Conservation (phyloP, 2,797 vertebrate species). For the Neostethus bicornis region DNA sequence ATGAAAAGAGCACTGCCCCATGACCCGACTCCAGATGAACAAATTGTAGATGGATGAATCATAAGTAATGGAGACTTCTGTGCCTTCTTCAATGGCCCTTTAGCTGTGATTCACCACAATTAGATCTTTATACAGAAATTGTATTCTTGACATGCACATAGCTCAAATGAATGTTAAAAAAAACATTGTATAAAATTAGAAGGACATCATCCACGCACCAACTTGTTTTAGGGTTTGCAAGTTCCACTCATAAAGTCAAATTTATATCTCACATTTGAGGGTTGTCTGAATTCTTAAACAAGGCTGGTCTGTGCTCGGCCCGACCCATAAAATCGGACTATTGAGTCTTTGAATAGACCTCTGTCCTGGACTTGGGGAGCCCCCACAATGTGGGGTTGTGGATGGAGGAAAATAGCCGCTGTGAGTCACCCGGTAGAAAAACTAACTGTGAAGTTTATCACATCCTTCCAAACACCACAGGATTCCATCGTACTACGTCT, state of each 20-base stretch:
- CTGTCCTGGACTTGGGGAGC: constrained; percentile 54
- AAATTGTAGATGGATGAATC: no score
- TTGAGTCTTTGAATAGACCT: constrained; percentile 71
- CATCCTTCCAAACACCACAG: constrained; percentile 23
- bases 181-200: neutral
- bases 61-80: no score
- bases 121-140: neutral
- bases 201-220: neutral
- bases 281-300: constrained; percentile 66
- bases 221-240: constrained; percentile 29
- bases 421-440: constrained; percentile 41
- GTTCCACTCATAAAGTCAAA: constrained; percentile 68
- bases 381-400: constrained; percentile 10
- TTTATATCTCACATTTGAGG: constrained; percentile 58
- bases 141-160: neutral
- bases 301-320: constrained; percentile 64
- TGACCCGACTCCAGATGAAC: no score
- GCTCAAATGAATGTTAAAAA: constrained; percentile 1
- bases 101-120: no score
- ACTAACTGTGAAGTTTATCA: constrained; percentile 46
- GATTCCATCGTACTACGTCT: constrained; percentile 12
- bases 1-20: no score
- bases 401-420: constrained; percentile 19
- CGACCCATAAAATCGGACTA: constrained; percentile 63
- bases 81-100: no score